These are phyloP conservation scores for Cricetomys ansorgei DNA, from an alignment of 2,113 vertebrate species.

Conservation along the genomic window DNA sequence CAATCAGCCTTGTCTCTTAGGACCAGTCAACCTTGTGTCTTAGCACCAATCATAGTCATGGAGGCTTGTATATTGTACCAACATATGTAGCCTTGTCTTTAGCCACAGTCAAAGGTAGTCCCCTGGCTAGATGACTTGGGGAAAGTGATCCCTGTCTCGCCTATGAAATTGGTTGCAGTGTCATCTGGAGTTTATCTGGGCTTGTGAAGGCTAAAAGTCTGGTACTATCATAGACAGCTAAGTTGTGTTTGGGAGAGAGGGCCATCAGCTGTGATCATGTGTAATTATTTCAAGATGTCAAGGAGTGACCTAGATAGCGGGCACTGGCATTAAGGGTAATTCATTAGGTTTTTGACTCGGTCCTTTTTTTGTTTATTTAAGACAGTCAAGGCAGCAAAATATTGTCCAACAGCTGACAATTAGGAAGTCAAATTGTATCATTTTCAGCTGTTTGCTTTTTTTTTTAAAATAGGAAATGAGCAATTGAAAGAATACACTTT, in stretches of 20 bases:
- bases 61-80: neutral
- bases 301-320: neutral
- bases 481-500: neutral
- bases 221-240: neutral
- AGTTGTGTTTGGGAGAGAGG: neutral
- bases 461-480: neutral
- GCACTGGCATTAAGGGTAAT: neutral
- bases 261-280: neutral
- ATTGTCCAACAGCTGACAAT: neutral
- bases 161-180: neutral
- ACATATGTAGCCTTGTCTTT: neutral
- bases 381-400: neutral
- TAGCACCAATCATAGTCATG: neutral
- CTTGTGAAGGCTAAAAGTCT: neutral
- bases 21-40: neutral
- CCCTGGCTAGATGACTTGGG: neutral
- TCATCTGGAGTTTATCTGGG: neutral
- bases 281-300: neutral
- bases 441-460: neutral
- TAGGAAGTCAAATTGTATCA: neutral
- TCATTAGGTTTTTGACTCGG: neutral
- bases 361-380: neutral
- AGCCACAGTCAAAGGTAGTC: neutral
- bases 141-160: neutral
- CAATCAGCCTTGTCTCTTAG: neutral